These are phyloP conservation scores for Meteorus colon DNA, from an alignment of 2,888 invertebrate genomes.

Conservation along the genomic window DNA sequence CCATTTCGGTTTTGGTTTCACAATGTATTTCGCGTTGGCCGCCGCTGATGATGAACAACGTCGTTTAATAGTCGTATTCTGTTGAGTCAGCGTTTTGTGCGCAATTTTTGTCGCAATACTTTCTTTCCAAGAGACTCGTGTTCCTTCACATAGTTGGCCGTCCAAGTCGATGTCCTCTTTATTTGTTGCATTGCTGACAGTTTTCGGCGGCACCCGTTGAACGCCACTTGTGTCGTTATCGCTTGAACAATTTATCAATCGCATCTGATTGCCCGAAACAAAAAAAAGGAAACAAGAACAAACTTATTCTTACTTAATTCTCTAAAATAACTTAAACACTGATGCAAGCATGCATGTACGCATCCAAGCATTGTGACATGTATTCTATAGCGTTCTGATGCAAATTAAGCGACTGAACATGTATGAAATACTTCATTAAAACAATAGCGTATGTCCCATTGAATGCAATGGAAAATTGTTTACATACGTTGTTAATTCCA, in stretches of 20 bases:
- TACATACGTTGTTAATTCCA: constrained; percentile 40
- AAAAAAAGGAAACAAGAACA: constrained; percentile 2
- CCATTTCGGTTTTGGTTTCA: constrained; percentile 52
- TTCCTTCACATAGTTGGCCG: background rate
- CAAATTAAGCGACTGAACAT: background rate
- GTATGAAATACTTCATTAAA: background rate
- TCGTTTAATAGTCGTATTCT: constrained; percentile 2
- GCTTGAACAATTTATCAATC: background rate
- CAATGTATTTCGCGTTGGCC: constrained; percentile 27
- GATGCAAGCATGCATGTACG: background rate
- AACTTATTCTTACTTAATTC: background rate
- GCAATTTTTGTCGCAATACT: constrained; percentile 10
- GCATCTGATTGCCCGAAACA: constrained; percentile 5
- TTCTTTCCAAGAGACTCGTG: constrained; percentile 24
- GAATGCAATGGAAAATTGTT: constrained; percentile 43
- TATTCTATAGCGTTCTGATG: background rate
- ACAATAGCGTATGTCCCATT: constrained; percentile 26
- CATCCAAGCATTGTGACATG: background rate
- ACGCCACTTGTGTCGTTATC: background rate
- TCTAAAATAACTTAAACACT: background rate
- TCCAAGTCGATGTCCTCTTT: constrained; percentile 39
- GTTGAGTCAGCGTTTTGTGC: background rate
- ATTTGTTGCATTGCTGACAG: constrained; percentile 26
- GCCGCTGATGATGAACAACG: background rate
- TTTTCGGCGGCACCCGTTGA: constrained; percentile 14